Evolutionary conservation across 2,113 vertebrate genomes (phyloP).

Genomic region (Penelope pileata): DNA sequence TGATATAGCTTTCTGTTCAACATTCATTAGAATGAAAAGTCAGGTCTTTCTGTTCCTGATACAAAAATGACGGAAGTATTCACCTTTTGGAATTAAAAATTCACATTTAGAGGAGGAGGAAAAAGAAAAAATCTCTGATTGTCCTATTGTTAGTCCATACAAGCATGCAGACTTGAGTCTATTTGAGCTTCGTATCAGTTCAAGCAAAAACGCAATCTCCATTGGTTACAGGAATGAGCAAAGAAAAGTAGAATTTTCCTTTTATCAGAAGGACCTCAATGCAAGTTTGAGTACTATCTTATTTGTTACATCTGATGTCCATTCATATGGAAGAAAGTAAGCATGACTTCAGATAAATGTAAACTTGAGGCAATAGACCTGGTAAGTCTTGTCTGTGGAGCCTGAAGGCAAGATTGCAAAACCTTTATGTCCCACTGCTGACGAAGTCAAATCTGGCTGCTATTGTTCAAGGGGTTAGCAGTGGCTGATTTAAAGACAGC

Average conservation of each 20-base stretch:
- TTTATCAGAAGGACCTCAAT: background rate
- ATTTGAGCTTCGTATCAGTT: background rate
- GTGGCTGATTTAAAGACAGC: background rate
- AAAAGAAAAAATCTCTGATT: background rate
- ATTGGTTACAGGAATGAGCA: background rate
- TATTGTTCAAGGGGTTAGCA: background rate
- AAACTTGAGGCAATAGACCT: background rate
- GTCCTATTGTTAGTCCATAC: background rate
- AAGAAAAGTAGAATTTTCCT: background rate
- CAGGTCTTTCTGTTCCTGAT: background rate
- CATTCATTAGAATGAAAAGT: background rate
- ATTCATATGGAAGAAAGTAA: background rate
- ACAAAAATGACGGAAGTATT: background rate
- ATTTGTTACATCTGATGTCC: background rate
- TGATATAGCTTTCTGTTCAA: background rate
- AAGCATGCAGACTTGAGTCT: background rate
- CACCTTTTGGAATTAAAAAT: background rate
- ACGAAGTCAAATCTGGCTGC: background rate
- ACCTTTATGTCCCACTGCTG: background rate
- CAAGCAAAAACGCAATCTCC: background rate
- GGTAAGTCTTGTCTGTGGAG: constrained; percentile 14
- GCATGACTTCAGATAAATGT: background rate
- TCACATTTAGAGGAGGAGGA: background rate
- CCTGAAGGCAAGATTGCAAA: constrained; percentile 15
- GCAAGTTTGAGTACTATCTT: background rate